Percentiles rank a stretch among this genome's conserved stretches.
Conservation (phyloP, 2,797 vertebrate species). For the Cynodonichthys magdalenae region DNA sequence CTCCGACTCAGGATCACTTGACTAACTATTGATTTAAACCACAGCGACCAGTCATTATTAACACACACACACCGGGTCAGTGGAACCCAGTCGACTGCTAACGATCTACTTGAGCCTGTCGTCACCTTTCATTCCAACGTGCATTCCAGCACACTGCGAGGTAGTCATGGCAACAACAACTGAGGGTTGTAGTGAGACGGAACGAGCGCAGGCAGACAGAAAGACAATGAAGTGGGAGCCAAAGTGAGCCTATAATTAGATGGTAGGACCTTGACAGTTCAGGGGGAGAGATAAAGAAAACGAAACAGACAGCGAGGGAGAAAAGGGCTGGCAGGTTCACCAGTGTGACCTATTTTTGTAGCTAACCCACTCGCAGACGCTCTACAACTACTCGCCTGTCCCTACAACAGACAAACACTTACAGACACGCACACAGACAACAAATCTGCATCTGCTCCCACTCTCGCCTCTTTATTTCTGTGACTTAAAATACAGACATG, state of each 20-base stretch:
- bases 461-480: conserved; percentile 50
- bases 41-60: not conserved
- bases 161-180: conserved; percentile 75
- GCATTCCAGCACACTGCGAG: conserved; percentile 64
- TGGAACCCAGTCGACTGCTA: conserved; percentile 47
- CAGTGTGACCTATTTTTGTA: conserved; percentile 62
- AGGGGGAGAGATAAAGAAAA: conserved; percentile 33
- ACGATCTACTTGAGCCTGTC: conserved; percentile 66
- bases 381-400: conserved; percentile 37
- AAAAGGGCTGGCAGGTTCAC: conserved; percentile 43
- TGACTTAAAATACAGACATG: conserved; percentile 57
- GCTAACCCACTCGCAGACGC: conserved; percentile 50
- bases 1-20: conserved; percentile 33
- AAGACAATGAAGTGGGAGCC: conserved; percentile 38
- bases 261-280: conserved; percentile 46
- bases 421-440: conserved; percentile 35
- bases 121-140: conserved; percentile 65
- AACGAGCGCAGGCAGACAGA: conserved; percentile 42
- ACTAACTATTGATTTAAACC: conserved; percentile 39
- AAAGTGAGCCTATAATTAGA: conserved; percentile 55
- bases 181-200: conserved; percentile 57
- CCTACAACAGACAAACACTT: conserved; percentile 51
- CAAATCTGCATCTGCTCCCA: conserved; percentile 60
- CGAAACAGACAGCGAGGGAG: conserved; percentile 25
- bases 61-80: not conserved